Evolutionary conservation across 2,888 invertebrate species (phyloP).

Genomic region (Apodemia hepburni): DNA sequence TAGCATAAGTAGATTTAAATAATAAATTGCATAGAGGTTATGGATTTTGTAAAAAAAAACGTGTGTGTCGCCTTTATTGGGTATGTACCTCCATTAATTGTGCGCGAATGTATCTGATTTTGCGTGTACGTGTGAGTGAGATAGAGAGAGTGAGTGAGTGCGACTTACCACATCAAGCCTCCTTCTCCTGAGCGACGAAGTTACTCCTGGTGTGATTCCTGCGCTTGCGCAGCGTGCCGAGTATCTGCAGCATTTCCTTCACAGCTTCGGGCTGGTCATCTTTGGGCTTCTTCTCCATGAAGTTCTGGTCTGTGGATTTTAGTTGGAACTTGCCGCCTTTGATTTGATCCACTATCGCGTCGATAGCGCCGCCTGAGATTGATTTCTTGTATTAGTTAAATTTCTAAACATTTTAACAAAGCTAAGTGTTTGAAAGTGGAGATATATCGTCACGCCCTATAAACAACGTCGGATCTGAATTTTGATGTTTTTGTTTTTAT

Average conservation of each 20-base stretch:
- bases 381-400: background rate
- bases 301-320: slow-evolving; percentile 82
- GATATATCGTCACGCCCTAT: too few relatives aligned
- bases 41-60: too few relatives aligned
- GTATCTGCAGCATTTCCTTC: slow-evolving; percentile 83
- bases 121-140: background rate
- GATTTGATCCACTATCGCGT: slow-evolving; percentile 88
- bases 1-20: too few relatives aligned
- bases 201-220: slow-evolving; percentile 34
- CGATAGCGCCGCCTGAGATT: slow-evolving; percentile 80
- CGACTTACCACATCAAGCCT: slow-evolving; percentile 1
- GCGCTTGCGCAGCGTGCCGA: slow-evolving; percentile 71
- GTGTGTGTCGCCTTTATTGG: too few relatives aligned
- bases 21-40: too few relatives aligned
- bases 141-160: background rate
- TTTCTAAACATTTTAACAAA: too few relatives aligned
- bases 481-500: too few relatives aligned
- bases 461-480: too few relatives aligned
- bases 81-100: too few relatives aligned
- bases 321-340: slow-evolving; percentile 88
- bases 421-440: too few relatives aligned
- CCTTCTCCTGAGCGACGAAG: slow-evolving; percentile 1
- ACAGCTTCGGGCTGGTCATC: slow-evolving; percentile 76
- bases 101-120: too few relatives aligned
- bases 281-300: slow-evolving; percentile 71